These are phyloP conservation scores for Cryptocephalus primarius DNA, from an alignment of 2,888 invertebrate genomes.

Conservation along the genomic window DNA sequence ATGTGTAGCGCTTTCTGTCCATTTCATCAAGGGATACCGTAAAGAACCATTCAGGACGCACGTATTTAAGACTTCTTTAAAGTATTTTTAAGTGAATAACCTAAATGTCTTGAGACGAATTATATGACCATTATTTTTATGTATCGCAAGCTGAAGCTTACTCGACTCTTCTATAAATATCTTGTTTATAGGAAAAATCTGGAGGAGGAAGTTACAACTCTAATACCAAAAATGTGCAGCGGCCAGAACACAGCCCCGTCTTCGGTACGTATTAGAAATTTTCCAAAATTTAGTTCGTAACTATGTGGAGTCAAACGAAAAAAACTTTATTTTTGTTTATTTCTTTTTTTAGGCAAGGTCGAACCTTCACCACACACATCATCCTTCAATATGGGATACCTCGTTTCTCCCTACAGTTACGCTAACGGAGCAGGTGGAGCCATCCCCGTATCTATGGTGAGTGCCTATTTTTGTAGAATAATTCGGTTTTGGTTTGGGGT, in stretches of 20 bases:
- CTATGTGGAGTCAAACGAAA: neutral
- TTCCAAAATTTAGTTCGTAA: neutral
- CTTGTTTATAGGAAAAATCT: slow-evolving; percentile 66
- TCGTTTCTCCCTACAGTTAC: slow-evolving; percentile 82
- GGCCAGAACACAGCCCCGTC: slow-evolving; percentile 80
- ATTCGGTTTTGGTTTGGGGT: no score
- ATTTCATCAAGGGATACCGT: no score
- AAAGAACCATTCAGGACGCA: no score
- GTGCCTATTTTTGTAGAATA: slow-evolving; percentile 29
- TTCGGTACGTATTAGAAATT: slow-evolving; percentile 55
- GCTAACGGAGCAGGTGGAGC: slow-evolving; percentile 78
- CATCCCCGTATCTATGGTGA: slow-evolving; percentile 83
- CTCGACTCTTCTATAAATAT: no score
- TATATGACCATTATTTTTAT: no score
- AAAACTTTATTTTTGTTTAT: no score
- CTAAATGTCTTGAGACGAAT: no score
- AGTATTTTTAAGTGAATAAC: no score
- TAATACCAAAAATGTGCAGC: slow-evolving; percentile 64
- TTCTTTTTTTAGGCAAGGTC: slow-evolving; percentile 55
- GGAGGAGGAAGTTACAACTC: slow-evolving; percentile 53
- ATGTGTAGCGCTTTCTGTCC: no score
- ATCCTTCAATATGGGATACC: slow-evolving; percentile 85
- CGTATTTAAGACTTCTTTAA: no score
- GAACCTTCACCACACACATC: slow-evolving; percentile 70
- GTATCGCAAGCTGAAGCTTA: no score